A percentile compares a stretch with the other conserved stretches of the same genome.
Conservation (phyloP, 2,797 vertebrate species). For the Mionectes olivaceus region DNA sequence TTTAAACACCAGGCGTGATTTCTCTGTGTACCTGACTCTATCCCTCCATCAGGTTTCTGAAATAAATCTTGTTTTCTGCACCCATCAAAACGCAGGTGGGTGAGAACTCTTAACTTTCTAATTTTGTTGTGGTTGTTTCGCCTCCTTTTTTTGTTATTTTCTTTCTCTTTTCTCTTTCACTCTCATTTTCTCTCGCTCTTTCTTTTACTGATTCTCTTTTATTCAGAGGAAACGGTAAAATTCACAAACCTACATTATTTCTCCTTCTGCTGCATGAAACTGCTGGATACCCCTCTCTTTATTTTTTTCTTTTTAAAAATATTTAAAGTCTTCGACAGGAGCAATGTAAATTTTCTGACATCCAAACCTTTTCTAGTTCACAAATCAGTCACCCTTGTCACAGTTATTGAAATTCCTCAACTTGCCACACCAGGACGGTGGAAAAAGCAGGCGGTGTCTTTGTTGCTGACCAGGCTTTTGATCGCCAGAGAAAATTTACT, state of each 20-base stretch:
- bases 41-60: conserved; percentile 61
- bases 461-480: conserved; percentile 87
- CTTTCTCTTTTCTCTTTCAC: background rate
- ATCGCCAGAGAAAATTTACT: conserved; percentile 89
- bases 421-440: conserved; percentile 84
- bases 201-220: conserved; percentile 41
- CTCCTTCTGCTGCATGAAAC: conserved; percentile 64
- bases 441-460: conserved; percentile 86
- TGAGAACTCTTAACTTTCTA: conserved; percentile 72
- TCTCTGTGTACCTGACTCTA: conserved; percentile 61
- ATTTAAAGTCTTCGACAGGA: conserved; percentile 76
- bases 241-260: conserved; percentile 74
- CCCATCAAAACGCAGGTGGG: conserved; percentile 75
- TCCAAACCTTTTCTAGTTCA: conserved; percentile 85
- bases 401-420: conserved; percentile 87
- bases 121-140: conserved; percentile 24
- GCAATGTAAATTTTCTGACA: conserved; percentile 84
- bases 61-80: conserved; percentile 64
- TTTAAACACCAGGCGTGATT: conserved; percentile 67
- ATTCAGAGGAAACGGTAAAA: conserved; percentile 82
- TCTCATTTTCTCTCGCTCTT: background rate
- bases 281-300: conserved; percentile 32
- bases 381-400: conserved; percentile 89
- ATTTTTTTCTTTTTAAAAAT: conserved; percentile 14
- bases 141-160: conserved; percentile 7